These are phyloP conservation scores for Mustela nigripes DNA, from an alignment of 2,113 vertebrate species.

Conservation along the genomic window DNA sequence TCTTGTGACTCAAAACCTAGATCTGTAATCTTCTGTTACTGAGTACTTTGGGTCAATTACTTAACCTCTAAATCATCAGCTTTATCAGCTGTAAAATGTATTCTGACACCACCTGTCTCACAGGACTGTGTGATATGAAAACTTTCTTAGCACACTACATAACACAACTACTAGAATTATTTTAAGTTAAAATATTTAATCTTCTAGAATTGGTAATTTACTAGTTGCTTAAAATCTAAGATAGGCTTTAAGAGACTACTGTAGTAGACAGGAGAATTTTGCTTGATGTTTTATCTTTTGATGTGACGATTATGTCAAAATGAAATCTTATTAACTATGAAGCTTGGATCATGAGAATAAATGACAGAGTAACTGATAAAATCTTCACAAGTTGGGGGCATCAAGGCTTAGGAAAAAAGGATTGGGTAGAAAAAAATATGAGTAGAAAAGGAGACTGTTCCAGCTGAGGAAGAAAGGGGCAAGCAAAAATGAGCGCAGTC, in stretches of 20 bases:
- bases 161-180: background rate
- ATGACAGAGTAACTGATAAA: background rate
- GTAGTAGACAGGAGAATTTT: background rate
- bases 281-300: background rate
- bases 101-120: background rate
- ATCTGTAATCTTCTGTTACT: background rate
- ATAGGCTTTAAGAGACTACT: background rate
- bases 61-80: background rate
- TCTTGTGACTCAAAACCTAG: background rate
- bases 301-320: background rate
- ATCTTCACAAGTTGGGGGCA: background rate
- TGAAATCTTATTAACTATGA: background rate
- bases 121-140: background rate
- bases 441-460: background rate
- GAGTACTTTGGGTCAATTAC: background rate
- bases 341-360: background rate
- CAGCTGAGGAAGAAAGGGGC: background rate
- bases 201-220: background rate
- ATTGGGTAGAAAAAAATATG: background rate
- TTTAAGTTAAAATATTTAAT: slow-evolving; percentile 19
- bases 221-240: background rate
- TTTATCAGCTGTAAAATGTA: background rate
- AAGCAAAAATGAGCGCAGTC: background rate
- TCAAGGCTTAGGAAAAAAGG: background rate
- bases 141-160: background rate